Evolutionary conservation across 2,888 invertebrate species (phyloP), one percentile per base, ranked within the genome.

Genomic region (Schrankia costaestrigalis): DNA sequence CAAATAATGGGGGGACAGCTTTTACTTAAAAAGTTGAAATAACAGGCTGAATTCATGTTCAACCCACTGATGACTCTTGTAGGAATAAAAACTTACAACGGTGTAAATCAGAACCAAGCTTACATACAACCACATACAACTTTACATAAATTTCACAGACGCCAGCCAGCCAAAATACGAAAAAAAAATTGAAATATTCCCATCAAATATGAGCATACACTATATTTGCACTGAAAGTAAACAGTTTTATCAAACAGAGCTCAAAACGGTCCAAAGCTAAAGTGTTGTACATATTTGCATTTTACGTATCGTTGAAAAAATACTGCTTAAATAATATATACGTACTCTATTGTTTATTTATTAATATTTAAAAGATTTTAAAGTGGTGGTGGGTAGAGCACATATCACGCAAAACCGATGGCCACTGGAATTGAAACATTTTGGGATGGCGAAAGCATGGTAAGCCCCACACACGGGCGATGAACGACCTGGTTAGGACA

Each of bases 241-340:
- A 46, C 32, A 56, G 10, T 33, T 13, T 21, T 34, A 31, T 43
- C 50, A 60, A 60, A 56, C 44, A 54, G 25, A 27, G 41, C 30
- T 47, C 46, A 35, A 56, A 60, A 45, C 37, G 50, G 46, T 44
- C 48, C 39, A 47, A 53, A 55, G 55, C 51, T 57, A 45, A 59
- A 69, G 68, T 54, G 68, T 50, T 62, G 42, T 50, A 43, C 62
- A 66, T 63, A 69, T 69, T 64, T 69, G 46, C 68, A 9, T 30
- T 46, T 43, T 31, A 25, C 46, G 41, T 54, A 48, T 34, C 29
- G 47, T 41, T 40, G 44, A 48, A 56, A 56, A 60, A 50, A 41
- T 31, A 19, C 3, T 28, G 8, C 6, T 34, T 18, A 33, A 11
- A n/a, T n/a, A n/a, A n/a, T n/a, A n/a, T n/a, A n/a, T n/a, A n/a